Base-by-base conservation (phyloP, 2,888 invertebrate genomes). In the Saturnia pavonia region DNA sequence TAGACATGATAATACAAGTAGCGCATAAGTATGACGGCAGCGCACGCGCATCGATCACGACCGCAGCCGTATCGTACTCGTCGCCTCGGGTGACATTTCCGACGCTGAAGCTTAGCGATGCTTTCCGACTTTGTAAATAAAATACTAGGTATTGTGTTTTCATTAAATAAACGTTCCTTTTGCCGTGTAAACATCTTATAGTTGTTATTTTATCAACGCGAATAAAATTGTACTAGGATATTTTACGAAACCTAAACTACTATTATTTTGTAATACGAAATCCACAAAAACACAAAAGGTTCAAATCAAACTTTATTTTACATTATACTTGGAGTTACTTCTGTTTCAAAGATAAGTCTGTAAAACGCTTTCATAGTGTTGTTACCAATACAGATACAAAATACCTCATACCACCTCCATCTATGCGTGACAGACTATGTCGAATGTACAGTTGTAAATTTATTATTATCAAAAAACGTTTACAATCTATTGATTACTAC, bases 41-140 rank as follows among this genome's bases (percentile, higher is more conserved):
- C 85, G 89, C 91, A 90, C 90, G 91, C 92, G 91, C 89, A 76
- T 75, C 82, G 79, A 88, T 91, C 92, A 93, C 92, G 92, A 92
- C 80, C 82, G 75, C 76, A 75, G 74, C 74, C 71, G 77, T 73
- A 74, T 72, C 78, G 76, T 80, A 71, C 72, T 67, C 60, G 42
- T 71, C 70, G 72, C 72, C 72, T 72, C 85, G 79, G 87, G 89
- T 88, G 88, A 89, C 87, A 86, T 79, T 78, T 80, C 79, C 74
- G 79, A 79, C 82, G 77, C 78, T 76, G 75, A 80, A 75, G 74
- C 77, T 77, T 76, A 73, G 70, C 73, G 71, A 72, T 16, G 51
- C 25, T 67, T 67, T 22, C 54, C 66, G 54, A 66, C 66, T 25
- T 51, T 66, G 66, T 67, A 70, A 42, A 54, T 27, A 67, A 67